Percentiles rank a stretch among this genome's conserved stretches.
These are phyloP conservation scores for Aramus guarauna DNA, from an alignment of 2,113 vertebrate genomes.

Conservation along the genomic window DNA sequence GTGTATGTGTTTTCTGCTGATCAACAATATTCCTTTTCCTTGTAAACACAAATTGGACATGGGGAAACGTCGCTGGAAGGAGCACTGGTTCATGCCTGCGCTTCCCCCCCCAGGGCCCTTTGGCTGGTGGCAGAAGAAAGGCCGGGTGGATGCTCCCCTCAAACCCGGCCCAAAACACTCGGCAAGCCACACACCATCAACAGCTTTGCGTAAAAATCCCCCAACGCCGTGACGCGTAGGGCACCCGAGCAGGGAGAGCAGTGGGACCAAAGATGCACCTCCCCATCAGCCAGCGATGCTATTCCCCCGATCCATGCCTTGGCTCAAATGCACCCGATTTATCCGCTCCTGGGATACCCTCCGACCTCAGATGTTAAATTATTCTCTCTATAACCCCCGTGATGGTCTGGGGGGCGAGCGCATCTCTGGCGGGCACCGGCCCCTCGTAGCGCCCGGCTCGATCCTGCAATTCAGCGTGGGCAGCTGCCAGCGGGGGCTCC, in stretches of 20 bases:
- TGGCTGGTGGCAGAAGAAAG: fast-evolving
- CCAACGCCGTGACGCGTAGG: neutral
- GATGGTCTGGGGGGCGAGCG: fast-evolving
- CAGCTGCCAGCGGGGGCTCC: neutral
- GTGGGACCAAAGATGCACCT: neutral
- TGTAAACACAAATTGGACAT: neutral
- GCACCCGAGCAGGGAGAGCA: too few species aligned
- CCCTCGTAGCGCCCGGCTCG: fast-evolving
- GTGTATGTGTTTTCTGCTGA: neutral
- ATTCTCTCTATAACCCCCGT: fast-evolving
- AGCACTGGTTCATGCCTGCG: fast-evolving
- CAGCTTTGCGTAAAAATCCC: fast-evolving
- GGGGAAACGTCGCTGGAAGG: fast-evolving
- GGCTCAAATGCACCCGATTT: fast-evolving
- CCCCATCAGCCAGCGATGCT: neutral
- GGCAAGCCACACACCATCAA: fast-evolving
- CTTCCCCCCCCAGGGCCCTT: neutral
- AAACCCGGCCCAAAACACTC: too few species aligned
- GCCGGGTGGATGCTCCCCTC: neutral
- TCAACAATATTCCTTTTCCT: neutral
- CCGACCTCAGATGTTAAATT: fast-evolving
- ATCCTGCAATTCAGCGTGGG: neutral
- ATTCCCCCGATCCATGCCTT: neutral
- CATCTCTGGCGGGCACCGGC: fast-evolving
- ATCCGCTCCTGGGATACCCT: neutral